Evolutionary conservation across 1,140 invertebrate species (phyloP), one percentile per base, ranked within the genome.

Genomic region (Drosophila simulans): DNA sequence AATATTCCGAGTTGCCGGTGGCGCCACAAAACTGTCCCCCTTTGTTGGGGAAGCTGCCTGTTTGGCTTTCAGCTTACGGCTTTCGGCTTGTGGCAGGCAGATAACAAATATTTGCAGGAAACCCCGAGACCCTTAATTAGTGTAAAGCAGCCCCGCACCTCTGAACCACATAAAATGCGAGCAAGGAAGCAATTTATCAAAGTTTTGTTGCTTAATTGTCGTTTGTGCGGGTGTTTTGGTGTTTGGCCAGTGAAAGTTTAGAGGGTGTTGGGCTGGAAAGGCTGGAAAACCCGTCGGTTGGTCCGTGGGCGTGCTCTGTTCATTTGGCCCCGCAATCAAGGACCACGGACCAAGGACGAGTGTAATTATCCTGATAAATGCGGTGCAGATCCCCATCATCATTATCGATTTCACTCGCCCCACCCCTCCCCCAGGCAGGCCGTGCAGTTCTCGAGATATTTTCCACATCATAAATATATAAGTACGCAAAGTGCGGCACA

Each of bases 151-250:
- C 57, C 73, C 73, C 76, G 46, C 56, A 60, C 62, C 60, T 35
- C 52, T 37, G n/a, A 48, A 52, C 71, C 73, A 74, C 89, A 81
- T 91, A 91, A 91, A 91, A 76, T 78, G 88, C 59, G 59, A 77
- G 65, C 83, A 81, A 88, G 88, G 88, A 91, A 91, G 80, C 84
- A 86, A 91, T 91, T 91, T 91, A 91, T 91, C 88, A 91, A 91
- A 88, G 88, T 91, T 88, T 91, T 91, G 88, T 88, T 86, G 80
- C 83, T 91, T 91, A 89, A 89, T 91, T 91, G 83, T 91, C 80
- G 83, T 91, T 80, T 82, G 85, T 89, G 84, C 66, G 78, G 59
- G 64, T 52, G 60, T 25, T 35, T 42, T 56, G 35, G 66, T 73
- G 77, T 77, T 57, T 69, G 64, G 39, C 65, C 57, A 82, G 75